phyloP scores from a whole-genome alignment of 2,113 vertebrate species.

The Psittacara wagleri region DNA sequence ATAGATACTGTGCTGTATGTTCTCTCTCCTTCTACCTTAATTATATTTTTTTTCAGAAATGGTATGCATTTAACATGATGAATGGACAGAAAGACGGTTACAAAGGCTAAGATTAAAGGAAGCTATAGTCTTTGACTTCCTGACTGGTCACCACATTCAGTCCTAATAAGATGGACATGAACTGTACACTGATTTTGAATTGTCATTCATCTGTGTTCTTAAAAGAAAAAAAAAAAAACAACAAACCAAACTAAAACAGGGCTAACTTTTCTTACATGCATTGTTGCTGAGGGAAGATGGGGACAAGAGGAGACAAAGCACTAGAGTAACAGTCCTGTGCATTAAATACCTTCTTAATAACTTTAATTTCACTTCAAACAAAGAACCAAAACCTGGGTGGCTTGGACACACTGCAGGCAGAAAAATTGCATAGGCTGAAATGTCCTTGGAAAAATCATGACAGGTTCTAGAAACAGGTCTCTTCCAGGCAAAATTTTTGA shows the following conservation, averaged over 20 bases:
- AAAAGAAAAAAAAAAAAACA: rapidly evolving
- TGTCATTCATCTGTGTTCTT: not conserved
- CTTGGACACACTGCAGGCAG: not conserved
- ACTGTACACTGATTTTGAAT: not conserved
- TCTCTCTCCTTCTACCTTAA: not conserved
- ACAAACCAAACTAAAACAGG: not conserved
- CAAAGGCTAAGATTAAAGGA: not conserved
- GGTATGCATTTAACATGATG: not conserved
- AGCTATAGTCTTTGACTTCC: not conserved
- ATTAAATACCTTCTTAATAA: not conserved
- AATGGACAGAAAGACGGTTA: not conserved
- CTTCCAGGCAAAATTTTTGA: not conserved
- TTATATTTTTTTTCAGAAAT: not conserved
- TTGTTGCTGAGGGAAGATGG: not conserved
- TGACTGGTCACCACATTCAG: not conserved
- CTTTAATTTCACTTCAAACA: not conserved
- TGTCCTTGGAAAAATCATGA: not conserved
- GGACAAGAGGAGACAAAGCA: not conserved
- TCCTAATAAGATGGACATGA: not conserved
- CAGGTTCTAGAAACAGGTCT: not conserved
- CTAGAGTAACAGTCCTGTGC: not conserved
- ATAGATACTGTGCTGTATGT: not conserved
- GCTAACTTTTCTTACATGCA: not conserved
- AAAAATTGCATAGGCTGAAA: not conserved
- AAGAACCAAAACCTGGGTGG: not conserved